Percentiles rank a stretch among this genome's conserved stretches.
Evolutionary conservation across 2,113 vertebrate genomes (phyloP).

Genomic region (Halcyon senegalensis): DNA sequence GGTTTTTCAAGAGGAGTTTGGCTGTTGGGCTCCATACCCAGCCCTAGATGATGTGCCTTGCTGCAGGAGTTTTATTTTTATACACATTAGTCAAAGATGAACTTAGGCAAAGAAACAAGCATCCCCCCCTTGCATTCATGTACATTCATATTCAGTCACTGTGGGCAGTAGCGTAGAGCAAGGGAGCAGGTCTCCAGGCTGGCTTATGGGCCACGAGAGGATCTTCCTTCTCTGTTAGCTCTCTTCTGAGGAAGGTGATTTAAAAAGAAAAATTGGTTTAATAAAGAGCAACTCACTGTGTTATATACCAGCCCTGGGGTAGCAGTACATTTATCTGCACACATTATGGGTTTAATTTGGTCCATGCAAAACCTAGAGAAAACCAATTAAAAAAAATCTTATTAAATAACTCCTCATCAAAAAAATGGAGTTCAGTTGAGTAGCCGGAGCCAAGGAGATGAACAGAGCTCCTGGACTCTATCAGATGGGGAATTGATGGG

Average conservation of each 20-base stretch:
- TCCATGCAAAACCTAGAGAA: background rate
- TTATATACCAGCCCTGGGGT: background rate
- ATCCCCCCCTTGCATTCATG: background rate
- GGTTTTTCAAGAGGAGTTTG: background rate
- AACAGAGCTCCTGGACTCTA: background rate
- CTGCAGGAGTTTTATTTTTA: background rate
- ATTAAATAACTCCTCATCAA: background rate
- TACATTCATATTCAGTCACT: background rate
- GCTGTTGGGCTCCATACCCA: background rate
- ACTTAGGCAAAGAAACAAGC: background rate
- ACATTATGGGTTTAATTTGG: slow-evolving; percentile 41
- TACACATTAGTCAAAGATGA: background rate
- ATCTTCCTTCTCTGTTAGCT: background rate
- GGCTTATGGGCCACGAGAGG: background rate
- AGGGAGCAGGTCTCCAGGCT: background rate
- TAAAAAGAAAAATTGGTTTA: slow-evolving; percentile 58
- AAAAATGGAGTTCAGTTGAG: background rate
- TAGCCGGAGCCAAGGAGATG: background rate
- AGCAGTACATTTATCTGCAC: slow-evolving; percentile 1
- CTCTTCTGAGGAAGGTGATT: slow-evolving; percentile 8
- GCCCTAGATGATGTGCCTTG: background rate
- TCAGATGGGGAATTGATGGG: background rate
- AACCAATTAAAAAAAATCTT: background rate
- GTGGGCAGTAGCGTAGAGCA: background rate
- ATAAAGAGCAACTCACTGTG: slow-evolving; percentile 30